Percentiles rank a stretch among this genome's conserved stretches.
These are phyloP conservation scores for Fistularia commersonii DNA, from an alignment of 2,797 vertebrate species.

Conservation along the genomic window DNA sequence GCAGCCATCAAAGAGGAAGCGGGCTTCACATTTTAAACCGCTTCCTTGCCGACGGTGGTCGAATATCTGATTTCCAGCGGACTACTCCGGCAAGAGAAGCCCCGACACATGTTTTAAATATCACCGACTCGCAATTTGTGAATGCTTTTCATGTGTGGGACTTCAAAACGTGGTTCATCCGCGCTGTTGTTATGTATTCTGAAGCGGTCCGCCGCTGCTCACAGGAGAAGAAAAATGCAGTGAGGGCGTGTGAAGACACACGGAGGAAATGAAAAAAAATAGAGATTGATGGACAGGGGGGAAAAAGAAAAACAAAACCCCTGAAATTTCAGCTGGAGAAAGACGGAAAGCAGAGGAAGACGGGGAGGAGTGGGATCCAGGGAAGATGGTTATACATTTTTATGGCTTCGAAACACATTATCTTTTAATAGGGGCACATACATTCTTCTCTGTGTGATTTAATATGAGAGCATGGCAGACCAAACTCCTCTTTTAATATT, in stretches of 20 bases:
- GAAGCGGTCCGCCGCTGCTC: slow-evolving; percentile 10
- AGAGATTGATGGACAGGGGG: slow-evolving; percentile 34
- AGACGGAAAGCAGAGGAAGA: slow-evolving; percentile 14
- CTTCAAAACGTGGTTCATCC: slow-evolving; percentile 8
- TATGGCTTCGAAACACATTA: slow-evolving; percentile 71
- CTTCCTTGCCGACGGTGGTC: neutral
- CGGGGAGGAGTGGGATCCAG: slow-evolving; percentile 31
- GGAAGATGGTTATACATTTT: slow-evolving; percentile 60
- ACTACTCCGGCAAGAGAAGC: slow-evolving; percentile 9
- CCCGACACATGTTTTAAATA: slow-evolving; percentile 9
- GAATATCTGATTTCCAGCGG: neutral
- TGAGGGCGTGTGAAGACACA: slow-evolving; percentile 15
- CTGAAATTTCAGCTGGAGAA: slow-evolving; percentile 33
- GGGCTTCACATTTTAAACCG: neutral
- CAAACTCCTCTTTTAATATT: slow-evolving; percentile 79
- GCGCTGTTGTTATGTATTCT: slow-evolving; percentile 29
- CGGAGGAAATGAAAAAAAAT: slow-evolving; percentile 24
- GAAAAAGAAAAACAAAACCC: slow-evolving; percentile 14
- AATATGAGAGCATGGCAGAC: slow-evolving; percentile 66
- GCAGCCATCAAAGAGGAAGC: no score
- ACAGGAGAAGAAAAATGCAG: slow-evolving; percentile 18
- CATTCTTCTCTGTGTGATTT: slow-evolving; percentile 73
- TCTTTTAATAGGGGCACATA: slow-evolving; percentile 77
- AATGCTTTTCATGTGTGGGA: slow-evolving; percentile 12
- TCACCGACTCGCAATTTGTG: no score